Conservation (phyloP, 2,888 invertebrate species). For the Dynastes maya region DNA sequence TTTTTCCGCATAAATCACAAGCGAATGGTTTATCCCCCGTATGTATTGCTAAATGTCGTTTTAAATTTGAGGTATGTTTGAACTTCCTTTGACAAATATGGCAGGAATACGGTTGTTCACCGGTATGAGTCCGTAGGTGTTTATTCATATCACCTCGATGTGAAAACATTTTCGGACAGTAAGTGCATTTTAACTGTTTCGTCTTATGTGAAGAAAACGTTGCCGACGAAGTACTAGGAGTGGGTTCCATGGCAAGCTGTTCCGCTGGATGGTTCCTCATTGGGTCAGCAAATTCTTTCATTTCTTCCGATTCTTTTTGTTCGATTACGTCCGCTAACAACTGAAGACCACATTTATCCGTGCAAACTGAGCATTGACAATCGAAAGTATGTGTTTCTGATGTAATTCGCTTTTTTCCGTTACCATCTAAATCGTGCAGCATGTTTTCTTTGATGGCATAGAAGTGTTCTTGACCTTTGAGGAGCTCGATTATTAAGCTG, state of each 20-base stretch:
- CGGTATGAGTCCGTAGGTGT: conserved; percentile 67
- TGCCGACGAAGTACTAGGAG: conserved; percentile 15
- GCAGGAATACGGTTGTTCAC: conserved; percentile 67
- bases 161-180: conserved; percentile 65
- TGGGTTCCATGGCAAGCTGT: neutral
- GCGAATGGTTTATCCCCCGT: conserved; percentile 82
- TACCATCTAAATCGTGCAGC: conserved; percentile 26
- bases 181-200: conserved; percentile 57
- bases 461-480: conserved; percentile 40
- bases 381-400: conserved; percentile 48
- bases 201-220: neutral
- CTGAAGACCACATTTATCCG: conserved; percentile 35
- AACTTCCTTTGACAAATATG: conserved; percentile 64
- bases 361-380: conserved; percentile 50
- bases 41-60: conserved; percentile 84
- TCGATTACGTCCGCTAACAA: conserved; percentile 35
- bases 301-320: conserved; percentile 31
- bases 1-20: conserved; percentile 65
- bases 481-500: conserved; percentile 18
- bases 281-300: neutral
- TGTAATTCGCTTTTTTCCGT: conserved; percentile 7
- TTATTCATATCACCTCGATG: conserved; percentile 68
- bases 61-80: conserved; percentile 77
- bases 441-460: conserved; percentile 37
- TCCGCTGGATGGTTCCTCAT: too few relatives aligned